A percentile compares a stretch with the other conserved stretches of the same genome.
Evolutionary conservation across 2,113 vertebrate species (phyloP).

Genomic region (Trinectes maculatus): DNA sequence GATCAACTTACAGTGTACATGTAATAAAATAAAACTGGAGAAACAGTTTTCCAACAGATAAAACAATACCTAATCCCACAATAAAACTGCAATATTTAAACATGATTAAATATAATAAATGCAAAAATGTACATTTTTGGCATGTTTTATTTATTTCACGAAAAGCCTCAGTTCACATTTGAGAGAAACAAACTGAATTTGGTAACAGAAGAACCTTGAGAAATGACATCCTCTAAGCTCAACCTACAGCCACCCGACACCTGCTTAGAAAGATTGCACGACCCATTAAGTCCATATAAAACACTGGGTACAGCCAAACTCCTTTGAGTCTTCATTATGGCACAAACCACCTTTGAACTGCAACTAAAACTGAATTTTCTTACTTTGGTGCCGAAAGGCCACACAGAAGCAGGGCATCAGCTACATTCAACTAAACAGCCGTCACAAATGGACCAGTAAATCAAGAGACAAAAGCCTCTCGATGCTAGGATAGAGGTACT

Average conservation of each 20-base stretch:
- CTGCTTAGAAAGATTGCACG: slow-evolving; percentile 70
- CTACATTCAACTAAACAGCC: slow-evolving; percentile 49
- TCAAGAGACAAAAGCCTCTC: slow-evolving; percentile 58
- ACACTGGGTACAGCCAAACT: slow-evolving; percentile 53
- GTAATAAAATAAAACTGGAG: not conserved
- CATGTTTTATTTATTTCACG: no score
- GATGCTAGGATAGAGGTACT: slow-evolving; percentile 14
- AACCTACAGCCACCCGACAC: slow-evolving; percentile 61
- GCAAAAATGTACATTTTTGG: no score
- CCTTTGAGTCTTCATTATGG: slow-evolving; percentile 58
- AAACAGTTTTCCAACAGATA: not conserved
- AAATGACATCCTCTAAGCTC: slow-evolving; percentile 57
- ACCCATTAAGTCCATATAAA: slow-evolving; percentile 70
- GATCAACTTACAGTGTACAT: slow-evolving; percentile 20
- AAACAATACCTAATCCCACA: not conserved
- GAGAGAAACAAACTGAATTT: no score
- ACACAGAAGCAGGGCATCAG: slow-evolving; percentile 33
- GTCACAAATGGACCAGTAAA: slow-evolving; percentile 62
- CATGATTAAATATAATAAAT: no score
- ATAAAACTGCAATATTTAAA: no score
- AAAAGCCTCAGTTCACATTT: no score
- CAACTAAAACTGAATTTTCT: slow-evolving; percentile 34
- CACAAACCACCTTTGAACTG: slow-evolving; percentile 60
- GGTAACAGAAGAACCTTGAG: slow-evolving; percentile 63
- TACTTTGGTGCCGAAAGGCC: slow-evolving; percentile 30